A percentile compares a stretch with the other conserved stretches of the same genome.
Evolutionary conservation across 2,113 vertebrate species (phyloP).

Genomic region (Notarius lentiginosus): DNA sequence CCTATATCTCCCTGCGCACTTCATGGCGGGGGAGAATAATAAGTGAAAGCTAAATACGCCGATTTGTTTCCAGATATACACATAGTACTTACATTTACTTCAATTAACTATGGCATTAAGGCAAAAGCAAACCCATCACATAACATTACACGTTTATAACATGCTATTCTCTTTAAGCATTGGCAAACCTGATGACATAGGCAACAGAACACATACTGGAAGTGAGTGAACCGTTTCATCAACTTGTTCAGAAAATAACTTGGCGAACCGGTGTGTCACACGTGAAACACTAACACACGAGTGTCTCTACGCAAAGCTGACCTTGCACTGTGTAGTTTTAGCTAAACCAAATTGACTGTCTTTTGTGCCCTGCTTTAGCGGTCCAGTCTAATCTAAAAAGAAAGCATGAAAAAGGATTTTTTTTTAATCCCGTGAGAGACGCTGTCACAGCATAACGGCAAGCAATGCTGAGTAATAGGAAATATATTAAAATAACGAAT

Average conservation of each 20-base stretch:
- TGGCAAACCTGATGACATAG: neutral
- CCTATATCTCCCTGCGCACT: no score
- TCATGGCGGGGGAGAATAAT: neutral
- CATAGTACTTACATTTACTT: neutral
- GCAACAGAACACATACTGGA: neutral
- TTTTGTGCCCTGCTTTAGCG: neutral
- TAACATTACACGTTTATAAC: neutral
- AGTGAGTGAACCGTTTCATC: neutral
- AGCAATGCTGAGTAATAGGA: neutral
- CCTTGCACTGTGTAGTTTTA: constrained; percentile 32
- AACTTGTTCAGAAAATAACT: constrained; percentile 18
- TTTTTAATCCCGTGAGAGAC: neutral
- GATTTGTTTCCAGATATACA: neutral
- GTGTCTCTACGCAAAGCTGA: constrained; percentile 25
- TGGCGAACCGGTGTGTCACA: constrained; percentile 15
- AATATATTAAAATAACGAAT: neutral
- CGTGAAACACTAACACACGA: constrained; percentile 20
- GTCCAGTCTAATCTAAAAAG: neutral
- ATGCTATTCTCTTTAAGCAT: neutral
- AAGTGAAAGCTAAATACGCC: neutral
- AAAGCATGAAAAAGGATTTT: neutral
- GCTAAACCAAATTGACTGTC: constrained; percentile 31
- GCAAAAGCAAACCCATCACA: neutral
- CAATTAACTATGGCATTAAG: neutral
- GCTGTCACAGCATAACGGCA: neutral